Base-by-base conservation (phyloP, 2,888 invertebrate genomes). In the Ceramica pisi region DNA sequence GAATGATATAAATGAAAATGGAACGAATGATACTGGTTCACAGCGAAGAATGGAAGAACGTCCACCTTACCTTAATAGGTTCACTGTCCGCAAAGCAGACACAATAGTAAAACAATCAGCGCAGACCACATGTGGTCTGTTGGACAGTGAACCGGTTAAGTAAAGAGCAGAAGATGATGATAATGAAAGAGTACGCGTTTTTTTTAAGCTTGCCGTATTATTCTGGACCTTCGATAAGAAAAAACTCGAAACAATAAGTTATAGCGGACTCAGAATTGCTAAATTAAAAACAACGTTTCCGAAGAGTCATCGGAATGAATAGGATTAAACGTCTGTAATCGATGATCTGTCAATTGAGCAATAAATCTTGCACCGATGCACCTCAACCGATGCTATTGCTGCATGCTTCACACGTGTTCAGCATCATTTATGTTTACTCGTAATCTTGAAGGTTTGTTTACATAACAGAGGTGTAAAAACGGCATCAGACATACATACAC, bases 381-480 rank as follows among this genome's bases (percentile, higher is more conserved):
- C n/a, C 21, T 53, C 72, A 23, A 57, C 9, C 12, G 46, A 16
- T 59, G 48, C 72, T 72, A 21, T 50, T 60, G 31, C 44, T 59
- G 51, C 41, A 38, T 14, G 19, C 1, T 21, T 21, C 59, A 59
- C 79, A 77, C 79, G 68, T 77, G 79, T 51, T 51, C 53, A 56
- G 63, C 55, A 77, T 77, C 63, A 67, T 26, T 56, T 12, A n/a
- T 68, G 74, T 79, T 74, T 68, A 78, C 48, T 48, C 60, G 68
- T 53, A 61, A 64, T 74, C 63, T 79, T 74, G 60, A 64, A 64
- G n/a, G 41, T 64, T 67, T 77, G 67, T 77, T 73, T 72, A 77
- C 76, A 67, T 50, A 73, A 64, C 63, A 73, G 61, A 73, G 41
- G 60, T 48, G 55, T 77, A 78, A 73, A 77, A 78, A 67, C 67